phyloP scores from a whole-genome alignment of 1,140 invertebrate genomes.

The Bombus soroeensis region DNA sequence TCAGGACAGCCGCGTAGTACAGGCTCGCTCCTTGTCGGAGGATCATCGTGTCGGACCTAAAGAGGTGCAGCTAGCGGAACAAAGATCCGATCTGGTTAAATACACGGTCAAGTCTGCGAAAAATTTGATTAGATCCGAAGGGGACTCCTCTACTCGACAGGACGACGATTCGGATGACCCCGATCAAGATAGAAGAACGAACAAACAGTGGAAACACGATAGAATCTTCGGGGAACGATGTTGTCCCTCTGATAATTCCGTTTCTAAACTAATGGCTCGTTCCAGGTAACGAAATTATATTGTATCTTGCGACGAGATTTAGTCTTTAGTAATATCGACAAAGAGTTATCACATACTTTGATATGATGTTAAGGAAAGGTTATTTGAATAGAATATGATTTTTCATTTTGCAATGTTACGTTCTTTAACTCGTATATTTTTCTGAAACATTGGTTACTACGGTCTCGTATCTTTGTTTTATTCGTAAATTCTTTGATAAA shows the following conservation, averaged over 20 bases:
- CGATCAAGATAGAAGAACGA: conserved; percentile 13
- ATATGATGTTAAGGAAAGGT: no score
- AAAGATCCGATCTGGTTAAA: conserved; percentile 18
- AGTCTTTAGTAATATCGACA: no score
- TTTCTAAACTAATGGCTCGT: conserved; percentile 49
- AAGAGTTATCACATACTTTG: no score
- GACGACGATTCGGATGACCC: conserved; percentile 44
- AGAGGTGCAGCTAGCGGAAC: background rate
- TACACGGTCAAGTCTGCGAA: conserved; percentile 8
- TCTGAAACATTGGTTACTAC: background rate
- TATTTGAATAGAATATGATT: no score
- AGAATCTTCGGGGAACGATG: conserved; percentile 47
- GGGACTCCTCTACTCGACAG: conserved; percentile 1
- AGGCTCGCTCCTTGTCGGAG: conserved; percentile 15
- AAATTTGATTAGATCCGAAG: conserved; percentile 36
- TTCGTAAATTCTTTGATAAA: background rate
- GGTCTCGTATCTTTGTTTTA: background rate
- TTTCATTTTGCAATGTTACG: no score
- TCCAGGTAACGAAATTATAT: conserved; percentile 22
- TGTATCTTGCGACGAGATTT: no score
- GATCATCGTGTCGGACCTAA: conserved; percentile 25
- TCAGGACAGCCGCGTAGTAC: conserved; percentile 56
- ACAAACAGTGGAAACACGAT: conserved; percentile 19
- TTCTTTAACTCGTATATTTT: background rate
- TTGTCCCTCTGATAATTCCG: conserved; percentile 36